Percentiles rank a stretch among this genome's conserved stretches.
Evolutionary conservation across 2,888 invertebrate genomes (phyloP).

Genomic region (Caenorhabditis sulstoni): DNA sequence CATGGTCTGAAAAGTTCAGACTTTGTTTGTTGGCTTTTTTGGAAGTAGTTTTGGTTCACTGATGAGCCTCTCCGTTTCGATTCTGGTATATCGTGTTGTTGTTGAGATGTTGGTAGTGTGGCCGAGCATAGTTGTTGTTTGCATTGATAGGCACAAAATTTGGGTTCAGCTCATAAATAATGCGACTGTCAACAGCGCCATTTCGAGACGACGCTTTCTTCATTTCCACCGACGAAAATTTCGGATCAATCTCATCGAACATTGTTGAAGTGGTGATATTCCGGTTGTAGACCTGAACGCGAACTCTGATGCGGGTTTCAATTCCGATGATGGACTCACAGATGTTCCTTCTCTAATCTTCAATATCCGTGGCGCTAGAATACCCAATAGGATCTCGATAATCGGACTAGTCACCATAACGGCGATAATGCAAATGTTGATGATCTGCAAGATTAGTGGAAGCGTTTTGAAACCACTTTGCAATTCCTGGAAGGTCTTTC

Average conservation of each 20-base stretch:
- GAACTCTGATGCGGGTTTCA: not conserved
- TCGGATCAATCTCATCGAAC: slow-evolving; percentile 34
- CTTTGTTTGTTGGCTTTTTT: no score
- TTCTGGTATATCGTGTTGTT: slow-evolving; percentile 25
- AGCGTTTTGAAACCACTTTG: not conserved
- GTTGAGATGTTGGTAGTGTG: slow-evolving; percentile 30
- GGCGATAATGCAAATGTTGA: slow-evolving; percentile 59
- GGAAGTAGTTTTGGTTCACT: no score
- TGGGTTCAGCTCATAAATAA: slow-evolving; percentile 41
- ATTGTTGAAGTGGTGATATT: slow-evolving; percentile 36
- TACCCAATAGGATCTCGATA: slow-evolving; percentile 50
- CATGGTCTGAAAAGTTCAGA: slow-evolving; percentile 3
- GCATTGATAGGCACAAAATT: slow-evolving; percentile 33
- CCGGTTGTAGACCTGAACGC: slow-evolving; percentile 28
- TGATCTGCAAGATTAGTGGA: slow-evolving; percentile 54
- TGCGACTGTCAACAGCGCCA: slow-evolving; percentile 3
- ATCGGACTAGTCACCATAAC: slow-evolving; percentile 57
- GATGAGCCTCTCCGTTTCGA: slow-evolving; percentile 6
- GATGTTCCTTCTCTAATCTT: slow-evolving; percentile 39
- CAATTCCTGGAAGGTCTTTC: not conserved
- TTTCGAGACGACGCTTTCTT: slow-evolving; percentile 18
- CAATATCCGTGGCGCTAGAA: slow-evolving; percentile 50
- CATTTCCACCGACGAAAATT: slow-evolving; percentile 10
- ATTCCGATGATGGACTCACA: not conserved
- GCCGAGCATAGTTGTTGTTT: slow-evolving; percentile 14